Base-by-base conservation (phyloP, 2,797 vertebrate species). In the Coendou prehensilis region DNA sequence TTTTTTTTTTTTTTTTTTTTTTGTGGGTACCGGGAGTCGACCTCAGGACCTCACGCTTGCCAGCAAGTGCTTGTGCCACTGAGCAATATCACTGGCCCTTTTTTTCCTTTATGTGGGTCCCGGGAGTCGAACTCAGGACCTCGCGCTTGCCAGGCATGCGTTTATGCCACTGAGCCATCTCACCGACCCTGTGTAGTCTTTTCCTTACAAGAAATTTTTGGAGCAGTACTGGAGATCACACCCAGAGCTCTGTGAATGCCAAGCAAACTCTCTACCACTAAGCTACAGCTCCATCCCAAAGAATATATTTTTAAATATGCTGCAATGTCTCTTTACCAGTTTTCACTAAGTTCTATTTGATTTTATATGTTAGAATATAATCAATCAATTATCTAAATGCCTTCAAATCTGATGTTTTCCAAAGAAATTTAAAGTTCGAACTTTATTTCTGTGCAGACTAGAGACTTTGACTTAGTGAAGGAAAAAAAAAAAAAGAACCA, bases 351-450 rank as follows among this genome's bases (percentile, higher is more conserved):
- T n/a, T 89, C 45, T 61, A 45, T 33, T 83, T 73, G 52, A 87
- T 82, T 93, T 88, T 83, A 71, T 89, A 23, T 73, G 17, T 26
- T 82, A 15, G 8, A 11, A 52, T 86, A 67, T 54, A 90, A 52
- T 9, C 71, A 88, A 85, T 52, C 5, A 63, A 5, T 67, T 91
- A 54, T 45, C 54, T 89, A 52, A 54, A 30, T 76, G 23, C 94
- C 95, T 93, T 83, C 69, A 93, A 82, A 61, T 78, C n/a, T 64
- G 9, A 33, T 45, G 22, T 91, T 95, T 96, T 87, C 56, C 88
- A 78, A 37, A 89, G 52, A 89, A 50, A 30, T 47, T 80, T 61
- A 79, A 89, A 63, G 50, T 59, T 83, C 61, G 83, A 20, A 87
- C 45, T 93, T 92, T 69, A 50, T 80, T 91, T 75, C 63, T 63